Conservation (phyloP, 1,140 invertebrate species). For the Belonocnema kinseyi region DNA sequence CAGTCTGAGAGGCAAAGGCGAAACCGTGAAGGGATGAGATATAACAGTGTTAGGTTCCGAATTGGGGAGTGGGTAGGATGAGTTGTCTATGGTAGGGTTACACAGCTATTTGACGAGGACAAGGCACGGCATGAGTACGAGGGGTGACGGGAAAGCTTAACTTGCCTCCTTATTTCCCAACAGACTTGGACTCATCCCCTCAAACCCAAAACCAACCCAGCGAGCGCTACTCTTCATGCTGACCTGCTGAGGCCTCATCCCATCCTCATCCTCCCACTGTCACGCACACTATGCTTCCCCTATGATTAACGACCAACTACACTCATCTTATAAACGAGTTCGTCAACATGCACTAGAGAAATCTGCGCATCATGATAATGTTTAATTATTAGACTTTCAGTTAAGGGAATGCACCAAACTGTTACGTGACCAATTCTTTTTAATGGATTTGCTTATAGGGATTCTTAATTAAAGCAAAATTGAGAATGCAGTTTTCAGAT, state of each 20-base stretch:
- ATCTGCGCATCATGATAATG: not conserved
- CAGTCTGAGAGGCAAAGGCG: not conserved
- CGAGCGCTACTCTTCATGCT: slow-evolving; percentile 60
- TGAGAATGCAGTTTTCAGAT: too few species aligned
- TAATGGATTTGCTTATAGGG: too few species aligned
- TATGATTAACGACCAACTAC: slow-evolving; percentile 71
- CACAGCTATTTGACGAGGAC: slow-evolving; percentile 68
- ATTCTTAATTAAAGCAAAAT: too few species aligned
- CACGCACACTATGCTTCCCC: slow-evolving; percentile 50
- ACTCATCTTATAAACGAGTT: slow-evolving; percentile 69
- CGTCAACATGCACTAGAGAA: slow-evolving; percentile 35
- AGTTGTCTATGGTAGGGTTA: slow-evolving; percentile 60
- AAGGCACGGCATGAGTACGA: slow-evolving; percentile 52
- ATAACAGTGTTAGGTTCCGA: slow-evolving; percentile 38
- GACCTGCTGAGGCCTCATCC: slow-evolving; percentile 34
- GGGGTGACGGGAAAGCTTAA: slow-evolving; percentile 56
- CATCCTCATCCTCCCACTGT: slow-evolving; percentile 41
- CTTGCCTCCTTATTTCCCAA: slow-evolving; percentile 75
- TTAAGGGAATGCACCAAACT: too few species aligned
- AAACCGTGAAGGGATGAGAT: slow-evolving; percentile 37
- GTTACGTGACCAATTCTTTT: too few species aligned
- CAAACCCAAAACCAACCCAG: slow-evolving; percentile 42
- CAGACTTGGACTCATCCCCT: slow-evolving; percentile 60
- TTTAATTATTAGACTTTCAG: too few species aligned
- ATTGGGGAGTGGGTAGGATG: slow-evolving; percentile 46